Percentiles rank a stretch among this genome's conserved stretches.
Conservation (phyloP, 2,888 invertebrate species). For the Odontothrips loti region DNA sequence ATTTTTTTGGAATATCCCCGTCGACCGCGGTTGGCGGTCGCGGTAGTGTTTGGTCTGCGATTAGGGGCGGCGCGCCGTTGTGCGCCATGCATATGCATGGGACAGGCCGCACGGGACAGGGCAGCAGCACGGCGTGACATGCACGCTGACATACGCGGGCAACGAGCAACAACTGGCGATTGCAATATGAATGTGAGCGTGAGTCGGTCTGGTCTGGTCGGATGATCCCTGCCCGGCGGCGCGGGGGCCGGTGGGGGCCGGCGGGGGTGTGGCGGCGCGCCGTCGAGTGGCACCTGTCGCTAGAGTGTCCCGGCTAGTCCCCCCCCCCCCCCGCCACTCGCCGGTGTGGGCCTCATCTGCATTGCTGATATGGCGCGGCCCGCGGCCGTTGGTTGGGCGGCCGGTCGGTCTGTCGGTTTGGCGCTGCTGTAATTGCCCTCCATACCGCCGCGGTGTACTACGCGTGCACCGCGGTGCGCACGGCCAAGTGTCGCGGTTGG, state of each 20-base stretch:
- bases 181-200: neutral
- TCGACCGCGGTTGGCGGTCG: no score
- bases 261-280: neutral
- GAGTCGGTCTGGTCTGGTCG: no score
- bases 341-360: constrained; percentile 15
- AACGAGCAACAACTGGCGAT: no score
- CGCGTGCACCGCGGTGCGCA: neutral
- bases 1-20: no score
- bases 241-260: neutral
- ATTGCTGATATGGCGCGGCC: constrained; percentile 1
- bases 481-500: neutral
- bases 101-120: no score
- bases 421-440: constrained; percentile 1
- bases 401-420: no score
- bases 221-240: neutral
- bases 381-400: neutral
- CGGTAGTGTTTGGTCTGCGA: no score
- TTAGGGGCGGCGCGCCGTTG: no score
- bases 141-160: no score
- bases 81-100: no score
- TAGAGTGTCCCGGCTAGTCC: neutral
- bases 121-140: no score
- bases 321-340: neutral
- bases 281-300: neutral
- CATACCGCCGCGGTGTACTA: neutral